Evolutionary conservation across 2,113 vertebrate genomes (phyloP).

Genomic region (Pseudorasbora parva): DNA sequence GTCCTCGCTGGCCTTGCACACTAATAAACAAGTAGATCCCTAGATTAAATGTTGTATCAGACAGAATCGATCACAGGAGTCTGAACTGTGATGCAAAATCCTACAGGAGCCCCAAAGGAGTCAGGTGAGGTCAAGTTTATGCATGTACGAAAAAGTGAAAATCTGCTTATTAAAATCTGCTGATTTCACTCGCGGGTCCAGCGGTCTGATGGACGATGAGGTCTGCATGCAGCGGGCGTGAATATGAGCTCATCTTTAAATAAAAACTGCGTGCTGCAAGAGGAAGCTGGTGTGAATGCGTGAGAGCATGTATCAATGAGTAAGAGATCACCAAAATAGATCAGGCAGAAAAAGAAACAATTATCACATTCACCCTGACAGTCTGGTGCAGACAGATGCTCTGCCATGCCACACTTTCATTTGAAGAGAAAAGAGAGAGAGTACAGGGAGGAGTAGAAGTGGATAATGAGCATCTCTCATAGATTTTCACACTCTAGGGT

Average conservation of each 20-base stretch:
- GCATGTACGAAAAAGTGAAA: no score
- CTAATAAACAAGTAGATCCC: neutral
- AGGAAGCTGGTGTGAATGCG: neutral
- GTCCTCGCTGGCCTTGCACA: neutral
- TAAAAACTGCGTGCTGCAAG: neutral
- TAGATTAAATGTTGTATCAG: no score
- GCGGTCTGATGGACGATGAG: neutral
- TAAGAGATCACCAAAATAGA: conserved; percentile 61
- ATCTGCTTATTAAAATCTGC: neutral
- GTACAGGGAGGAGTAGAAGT: neutral
- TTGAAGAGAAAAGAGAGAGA: conserved; percentile 21
- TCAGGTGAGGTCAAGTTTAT: no score
- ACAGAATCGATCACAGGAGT: no score
- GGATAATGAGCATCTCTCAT: conserved; percentile 53
- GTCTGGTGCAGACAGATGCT: conserved; percentile 36
- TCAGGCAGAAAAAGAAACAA: conserved; percentile 64
- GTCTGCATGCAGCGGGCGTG: neutral
- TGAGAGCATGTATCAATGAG: neutral
- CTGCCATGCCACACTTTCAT: conserved; percentile 49
- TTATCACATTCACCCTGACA: conserved; percentile 65
- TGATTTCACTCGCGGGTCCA: neutral
- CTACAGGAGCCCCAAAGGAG: neutral
- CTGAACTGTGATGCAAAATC: neutral
- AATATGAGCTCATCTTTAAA: conserved; percentile 21
- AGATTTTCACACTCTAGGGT: conserved; percentile 36